These are phyloP conservation scores for Stercorarius parasiticus DNA, from an alignment of 2,113 vertebrate species.

Conservation along the genomic window DNA sequence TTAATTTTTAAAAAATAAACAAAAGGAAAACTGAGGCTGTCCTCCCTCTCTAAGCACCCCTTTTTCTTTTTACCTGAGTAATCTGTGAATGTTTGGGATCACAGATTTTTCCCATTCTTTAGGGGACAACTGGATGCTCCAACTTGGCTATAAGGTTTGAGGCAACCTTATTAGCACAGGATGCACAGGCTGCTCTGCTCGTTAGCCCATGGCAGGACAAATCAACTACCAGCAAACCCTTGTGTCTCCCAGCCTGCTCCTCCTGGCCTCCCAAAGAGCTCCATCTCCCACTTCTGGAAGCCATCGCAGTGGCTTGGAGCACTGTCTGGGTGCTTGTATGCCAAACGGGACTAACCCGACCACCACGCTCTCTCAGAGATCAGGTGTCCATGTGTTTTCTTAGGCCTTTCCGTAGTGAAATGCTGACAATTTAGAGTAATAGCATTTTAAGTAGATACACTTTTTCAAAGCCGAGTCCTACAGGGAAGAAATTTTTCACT, in stretches of 20 bases:
- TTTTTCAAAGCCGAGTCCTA: background rate
- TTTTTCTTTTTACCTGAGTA: background rate
- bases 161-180: background rate
- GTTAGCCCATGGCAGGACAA: background rate
- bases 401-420: background rate
- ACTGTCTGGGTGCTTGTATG: rapidly evolving
- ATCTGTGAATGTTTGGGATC: background rate
- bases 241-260: background rate
- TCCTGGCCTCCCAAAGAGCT: background rate
- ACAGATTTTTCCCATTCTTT: background rate
- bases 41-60: background rate
- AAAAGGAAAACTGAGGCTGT: background rate
- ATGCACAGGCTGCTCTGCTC: background rate
- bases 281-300: background rate
- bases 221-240: background rate
- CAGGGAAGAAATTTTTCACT: background rate
- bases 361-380: background rate
- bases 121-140: background rate
- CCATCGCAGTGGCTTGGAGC: rapidly evolving
- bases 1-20: background rate
- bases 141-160: background rate
- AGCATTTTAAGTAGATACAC: background rate
- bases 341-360: background rate
- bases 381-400: rapidly evolving
- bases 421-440: background rate